phyloP scores from a whole-genome alignment of 2,113 vertebrate genomes.

The Halcyon malimbica region DNA sequence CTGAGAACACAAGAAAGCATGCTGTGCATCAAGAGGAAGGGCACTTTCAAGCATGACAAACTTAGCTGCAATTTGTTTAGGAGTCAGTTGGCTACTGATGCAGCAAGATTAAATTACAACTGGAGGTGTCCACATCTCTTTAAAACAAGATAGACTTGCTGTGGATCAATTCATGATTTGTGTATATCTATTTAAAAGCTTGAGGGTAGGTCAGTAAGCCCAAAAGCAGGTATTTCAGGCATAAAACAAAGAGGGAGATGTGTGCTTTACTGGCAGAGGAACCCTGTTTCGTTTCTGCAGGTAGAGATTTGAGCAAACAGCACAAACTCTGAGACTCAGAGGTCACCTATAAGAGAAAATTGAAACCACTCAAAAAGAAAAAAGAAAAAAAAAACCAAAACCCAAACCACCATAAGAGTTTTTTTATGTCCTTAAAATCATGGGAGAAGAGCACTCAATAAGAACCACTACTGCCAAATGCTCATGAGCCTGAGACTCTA shows the following conservation, averaged over 20 bases:
- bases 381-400: background rate
- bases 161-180: background rate
- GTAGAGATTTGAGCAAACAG: background rate
- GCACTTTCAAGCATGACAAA: background rate
- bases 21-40: background rate
- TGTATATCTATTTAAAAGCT: background rate
- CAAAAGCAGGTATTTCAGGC: background rate
- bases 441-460: background rate
- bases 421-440: constrained; percentile 13
- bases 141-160: background rate
- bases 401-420: fast-evolving
- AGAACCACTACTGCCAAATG: background rate
- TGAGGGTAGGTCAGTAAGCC: background rate
- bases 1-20: background rate
- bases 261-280: background rate
- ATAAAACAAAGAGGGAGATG: background rate
- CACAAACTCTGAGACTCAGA: background rate
- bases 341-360: background rate
- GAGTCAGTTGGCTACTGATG: background rate
- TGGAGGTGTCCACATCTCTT: background rate
- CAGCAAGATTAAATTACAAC: constrained; percentile 7
- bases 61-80: background rate
- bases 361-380: background rate
- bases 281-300: background rate
- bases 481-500: background rate